These are phyloP conservation scores for Scylla paramamosain DNA, from an alignment of 1,140 invertebrate genomes.

Conservation along the genomic window DNA sequence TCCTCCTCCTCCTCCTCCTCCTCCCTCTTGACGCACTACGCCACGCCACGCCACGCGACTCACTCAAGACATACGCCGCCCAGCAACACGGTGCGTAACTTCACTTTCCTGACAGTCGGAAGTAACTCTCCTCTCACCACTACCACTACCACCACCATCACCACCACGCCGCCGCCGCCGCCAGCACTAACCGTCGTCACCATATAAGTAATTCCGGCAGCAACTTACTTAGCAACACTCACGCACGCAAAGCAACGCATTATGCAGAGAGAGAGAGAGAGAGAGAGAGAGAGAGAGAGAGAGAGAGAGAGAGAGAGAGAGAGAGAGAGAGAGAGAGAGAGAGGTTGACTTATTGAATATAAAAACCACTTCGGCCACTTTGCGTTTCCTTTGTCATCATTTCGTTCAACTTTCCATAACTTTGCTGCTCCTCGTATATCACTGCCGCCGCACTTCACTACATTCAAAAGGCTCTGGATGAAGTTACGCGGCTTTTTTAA, in stretches of 20 bases:
- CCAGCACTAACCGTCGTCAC: background rate
- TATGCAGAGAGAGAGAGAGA: background rate
- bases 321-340: background rate
- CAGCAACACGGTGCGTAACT: background rate
- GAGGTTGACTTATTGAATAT: background rate
- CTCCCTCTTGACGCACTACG: too few relatives aligned
- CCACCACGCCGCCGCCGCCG: background rate
- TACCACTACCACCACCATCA: background rate
- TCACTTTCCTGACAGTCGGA: background rate
- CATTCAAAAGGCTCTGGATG: too few relatives aligned
- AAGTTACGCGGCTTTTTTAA: too few relatives aligned
- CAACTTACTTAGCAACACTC: background rate
- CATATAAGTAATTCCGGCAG: background rate
- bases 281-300: conserved; percentile 20
- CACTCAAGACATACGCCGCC: background rate
- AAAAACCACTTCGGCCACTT: too few relatives aligned
- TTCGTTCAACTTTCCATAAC: too few relatives aligned
- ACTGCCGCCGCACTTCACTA: too few relatives aligned
- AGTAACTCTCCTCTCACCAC: background rate
- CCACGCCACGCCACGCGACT: too few relatives aligned
- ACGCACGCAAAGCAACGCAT: background rate
- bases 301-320: conserved; percentile 20
- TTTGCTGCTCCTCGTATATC: too few relatives aligned
- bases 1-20: too few relatives aligned
- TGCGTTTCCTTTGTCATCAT: too few relatives aligned